Evolutionary conservation across 1,140 invertebrate species (phyloP), one percentile per base, ranked within the genome.

Genomic region (Drosophila pandora): DNA sequence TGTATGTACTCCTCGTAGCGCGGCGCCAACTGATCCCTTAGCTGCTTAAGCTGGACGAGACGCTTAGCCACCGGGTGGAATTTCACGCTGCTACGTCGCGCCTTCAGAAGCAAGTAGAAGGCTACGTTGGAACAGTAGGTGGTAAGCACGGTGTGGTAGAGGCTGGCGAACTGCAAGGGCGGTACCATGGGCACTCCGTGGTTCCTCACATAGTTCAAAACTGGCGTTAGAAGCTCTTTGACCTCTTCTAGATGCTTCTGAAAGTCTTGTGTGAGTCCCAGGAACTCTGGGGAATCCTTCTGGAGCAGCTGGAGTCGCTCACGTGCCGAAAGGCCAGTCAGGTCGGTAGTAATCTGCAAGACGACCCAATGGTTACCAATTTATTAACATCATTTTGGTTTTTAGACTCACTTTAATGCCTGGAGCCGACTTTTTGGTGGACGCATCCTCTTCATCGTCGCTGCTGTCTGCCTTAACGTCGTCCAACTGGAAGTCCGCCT

Each of bases 31-130:
- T 97, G 94, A 63, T 94, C 94, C 22, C 97, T 91, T 57, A 97
- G 92, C 90, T 96, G 93, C 68, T 95, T 94, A 77, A 96, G 96
- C 82, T 97, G 95, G 64, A 96, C 94, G 22, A 99, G 92, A 65
- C 95, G 93, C 91, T 97, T 96, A 17, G 97, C 94, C 30, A 98
- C 94, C 30, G 97, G 97, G 94, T 99, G 98, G 67, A 95, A 94
- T 76, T 95, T 94, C 13, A 97, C 93, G 54, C 93, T 93, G 34
- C 93, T 91, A 70, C 94, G 94, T 90, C 95, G 95, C 43, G 94
- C 93, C 93, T 97, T 98, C 1, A 98, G 79, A 70, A 97, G 93
- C 62, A 98, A 90, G 92, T 98, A 99, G 92, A 97, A 98, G 25
- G 94, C 94, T 21, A 98, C 95, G 91, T 98, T 98, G 17, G 94